Evolutionary conservation across 2,797 vertebrate genomes (phyloP), one percentile per base, ranked within the genome.

Genomic region (Salmo trutta): DNA sequence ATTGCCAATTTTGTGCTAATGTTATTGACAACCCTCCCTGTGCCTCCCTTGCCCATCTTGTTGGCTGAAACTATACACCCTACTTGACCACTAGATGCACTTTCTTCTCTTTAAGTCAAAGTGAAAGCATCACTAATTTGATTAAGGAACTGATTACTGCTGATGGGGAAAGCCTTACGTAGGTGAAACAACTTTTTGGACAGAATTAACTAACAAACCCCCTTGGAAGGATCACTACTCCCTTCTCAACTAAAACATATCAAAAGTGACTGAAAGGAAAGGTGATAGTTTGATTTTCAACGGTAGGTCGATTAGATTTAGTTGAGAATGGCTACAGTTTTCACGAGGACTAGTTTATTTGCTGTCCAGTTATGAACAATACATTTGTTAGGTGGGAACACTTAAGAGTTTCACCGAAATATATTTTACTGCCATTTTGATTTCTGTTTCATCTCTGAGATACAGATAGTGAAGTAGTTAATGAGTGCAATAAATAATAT

Each of bases 41-140:
- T 64, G 62, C 41, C 52, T 53, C 53, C 51, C 65, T 27, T 75
- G 77, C 67, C 53, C 73, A 24, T 1, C 76, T 47, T 71, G 56
- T 81, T 85, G 76, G 84, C 91, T 91, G 64, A 92, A 94, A 92
- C 94, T 94, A 89, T 88, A 83, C 92, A 91, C 91, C 94, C 92
- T 95, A 98, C 97, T 98, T 98, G 97, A 99, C 97, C 94, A 98
- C 96, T 97, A 90, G 88, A 69, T 96, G 98, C 97, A 99, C 98
- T 99, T 99, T 95, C 96, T 95, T 95, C 92, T 78, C 82, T 83
- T 6, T 33, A 67, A 67, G 89, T 94, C 94, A 93, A 91, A 87
- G 87, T 27, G 67, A 87, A 86, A 80, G 19, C 75, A 79, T 90
- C 82, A 86, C 89, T 90, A 86, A 85, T 86, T 89, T 84, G 77